Evolutionary conservation across 2,888 invertebrate genomes (phyloP), one percentile per base, ranked within the genome.

Genomic region (Drosophila recens): DNA sequence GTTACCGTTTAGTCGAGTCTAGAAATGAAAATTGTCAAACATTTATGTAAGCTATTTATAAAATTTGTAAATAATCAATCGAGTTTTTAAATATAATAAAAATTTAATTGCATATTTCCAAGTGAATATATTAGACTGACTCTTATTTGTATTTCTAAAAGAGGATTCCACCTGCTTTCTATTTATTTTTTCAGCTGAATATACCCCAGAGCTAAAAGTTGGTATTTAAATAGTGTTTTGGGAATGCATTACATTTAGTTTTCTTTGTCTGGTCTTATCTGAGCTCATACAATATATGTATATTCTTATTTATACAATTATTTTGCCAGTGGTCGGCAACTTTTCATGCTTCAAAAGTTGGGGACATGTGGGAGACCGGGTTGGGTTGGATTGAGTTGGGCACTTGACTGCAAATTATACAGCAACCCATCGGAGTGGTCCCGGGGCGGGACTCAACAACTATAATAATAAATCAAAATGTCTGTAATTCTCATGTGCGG

Each of bases 381-480:
- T 66, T 27, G 40, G 36, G 8, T 68, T 30, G 68, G 58, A 43
- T 66, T 27, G 36, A 15, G 8, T 68, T 30, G 40, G 36, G 4
- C 68, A 78, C 78, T 83, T 72, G 69, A 72, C 71, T 84, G 79
- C 75, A 84, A 84, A 84, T 84, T 84, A 84, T 84, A 86, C 73
- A 56, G 56, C 40, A 45, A 42, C 45, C 33, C 27, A 46, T 15
- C 17, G 13, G 13, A 51, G 34, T 51, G 34, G 20, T 51, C 33
- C 48, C 34, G 34, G 57, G 57, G 57, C 46, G 57, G 57, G 46
- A 54, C 52, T 70, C 80, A 67, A 80, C 83, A 54, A 71, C 77
- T 61, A 84, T 80, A 80, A 80, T 84, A 84, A 83, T 87, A 84
- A 86, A 84, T 81, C 82, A 79, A 87, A 84, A 87, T 84, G 84